phyloP scores from a whole-genome alignment of 2,797 vertebrate species.

The Salmo trutta region DNA sequence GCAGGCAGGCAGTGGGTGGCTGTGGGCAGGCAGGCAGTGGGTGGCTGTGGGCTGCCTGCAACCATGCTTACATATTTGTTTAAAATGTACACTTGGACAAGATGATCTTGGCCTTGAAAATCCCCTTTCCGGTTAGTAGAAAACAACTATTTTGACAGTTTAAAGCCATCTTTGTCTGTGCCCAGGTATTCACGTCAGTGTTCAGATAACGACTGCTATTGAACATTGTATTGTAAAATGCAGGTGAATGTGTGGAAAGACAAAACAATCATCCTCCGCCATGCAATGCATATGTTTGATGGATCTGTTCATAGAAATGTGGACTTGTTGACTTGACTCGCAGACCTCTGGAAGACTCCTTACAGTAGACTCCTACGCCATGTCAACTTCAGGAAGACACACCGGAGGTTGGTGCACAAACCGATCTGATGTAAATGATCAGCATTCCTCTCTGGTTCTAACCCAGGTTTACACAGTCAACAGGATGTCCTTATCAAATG shows the following conservation, averaged over 20 bases:
- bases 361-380: not conserved
- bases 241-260: no score
- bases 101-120: slow-evolving; percentile 22
- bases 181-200: not conserved
- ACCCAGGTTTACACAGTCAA: slow-evolving; percentile 29
- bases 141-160: not conserved
- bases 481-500: slow-evolving; percentile 36
- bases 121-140: not conserved
- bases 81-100: slow-evolving; percentile 9
- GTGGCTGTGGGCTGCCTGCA: not conserved
- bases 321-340: not conserved
- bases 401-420: slow-evolving; percentile 25
- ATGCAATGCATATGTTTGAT: not conserved
- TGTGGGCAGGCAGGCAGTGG: not conserved
- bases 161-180: not conserved
- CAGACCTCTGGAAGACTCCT: not conserved
- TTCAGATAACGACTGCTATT: not conserved
- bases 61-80: not conserved
- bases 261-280: not conserved
- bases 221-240: not conserved
- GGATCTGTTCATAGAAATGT: not conserved
- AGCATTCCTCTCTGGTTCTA: slow-evolving; percentile 8
- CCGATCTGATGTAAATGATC: slow-evolving; percentile 48
- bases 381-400: not conserved
- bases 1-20: no score